A percentile compares a stretch with the other conserved stretches of the same genome.
These are phyloP conservation scores for Sciurus carolinensis DNA, from an alignment of 2,797 vertebrate species.

Conservation along the genomic window DNA sequence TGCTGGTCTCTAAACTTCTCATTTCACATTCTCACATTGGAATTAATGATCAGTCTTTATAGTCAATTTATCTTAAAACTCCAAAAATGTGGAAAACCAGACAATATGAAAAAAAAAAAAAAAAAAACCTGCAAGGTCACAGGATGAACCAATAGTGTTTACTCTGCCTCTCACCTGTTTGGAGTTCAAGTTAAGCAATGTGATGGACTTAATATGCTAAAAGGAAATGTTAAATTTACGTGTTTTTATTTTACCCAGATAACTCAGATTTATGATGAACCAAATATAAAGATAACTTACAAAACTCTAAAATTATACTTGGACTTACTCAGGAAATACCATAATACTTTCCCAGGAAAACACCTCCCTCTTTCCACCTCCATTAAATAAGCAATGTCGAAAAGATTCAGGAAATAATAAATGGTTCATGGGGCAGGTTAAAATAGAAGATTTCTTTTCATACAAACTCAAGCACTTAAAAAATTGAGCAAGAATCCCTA, in stretches of 20 bases:
- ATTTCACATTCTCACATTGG: neutral
- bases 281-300: constrained; percentile 65
- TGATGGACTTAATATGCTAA: neutral
- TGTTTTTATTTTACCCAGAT: constrained; percentile 58
- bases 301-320: constrained; percentile 76
- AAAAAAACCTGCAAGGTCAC: neutral
- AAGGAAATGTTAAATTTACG: constrained; percentile 42
- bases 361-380: constrained; percentile 79
- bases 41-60: neutral
- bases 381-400: constrained; percentile 84
- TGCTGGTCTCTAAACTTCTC: constrained; percentile 19
- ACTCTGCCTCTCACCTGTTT: neutral
- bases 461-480: constrained; percentile 78
- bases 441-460: constrained; percentile 79
- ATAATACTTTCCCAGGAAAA: constrained; percentile 80
- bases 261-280: constrained; percentile 57
- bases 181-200: constrained; percentile 30
- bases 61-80: constrained; percentile 29
- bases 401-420: constrained; percentile 82
- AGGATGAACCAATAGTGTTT: neutral
- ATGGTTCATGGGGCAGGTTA: constrained; percentile 67
- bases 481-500: constrained; percentile 77
- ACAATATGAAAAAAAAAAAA: neutral
- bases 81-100: neutral
- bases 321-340: constrained; percentile 85